Evolutionary conservation across 2,797 vertebrate species (phyloP), one percentile per base, ranked within the genome.

Genomic region (Hemibagrus guttatus): DNA sequence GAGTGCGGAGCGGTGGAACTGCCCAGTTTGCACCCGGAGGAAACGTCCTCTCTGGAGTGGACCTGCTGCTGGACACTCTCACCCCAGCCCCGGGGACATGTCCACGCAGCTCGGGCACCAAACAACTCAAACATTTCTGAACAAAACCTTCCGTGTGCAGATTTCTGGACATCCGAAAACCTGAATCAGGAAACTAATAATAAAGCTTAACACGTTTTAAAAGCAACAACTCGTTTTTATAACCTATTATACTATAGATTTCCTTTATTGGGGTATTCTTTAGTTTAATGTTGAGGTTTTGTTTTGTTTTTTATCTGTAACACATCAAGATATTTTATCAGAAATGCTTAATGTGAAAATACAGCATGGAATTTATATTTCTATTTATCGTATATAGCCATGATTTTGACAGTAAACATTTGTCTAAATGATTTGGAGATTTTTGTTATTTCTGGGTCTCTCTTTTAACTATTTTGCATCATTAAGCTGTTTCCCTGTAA

Each of bases 1-100:
- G 91, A 88, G 88, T 58, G 68, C 90, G 88, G 89, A 86, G 82
- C 84, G n/a, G 86, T 88, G 84, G 88, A 81, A 85, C 80, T n/a
- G 84, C 64, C 58, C 83, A 68, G 87, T 85, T 84, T 63, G 49
- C 46, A 79, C 85, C 80, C 63, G 59, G 81, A 63, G 54, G 39
- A 79, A 74, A 28, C 26, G 61, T 12, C 11, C 63, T 13, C 63
- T 17, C 19, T 21, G 6, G 21, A 6, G 58, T 28, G 23, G n/a
- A 6, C 11, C 16, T 31, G 74, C 52, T 31, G 52, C 75, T 19
- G 7, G n/a, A 17, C 74, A 49, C 46, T 8, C 46, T 8, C 46
- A 49, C 46, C 7, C 7, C 39, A 46, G 13, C 19, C n/a, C 17
- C 16, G 13, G 35, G 3, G 11, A 9, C 19, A 46, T 4, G 17